Percentiles rank a stretch among this genome's conserved stretches.
Conservation (phyloP, 2,113 vertebrate species). For the Tetrax tetrax region DNA sequence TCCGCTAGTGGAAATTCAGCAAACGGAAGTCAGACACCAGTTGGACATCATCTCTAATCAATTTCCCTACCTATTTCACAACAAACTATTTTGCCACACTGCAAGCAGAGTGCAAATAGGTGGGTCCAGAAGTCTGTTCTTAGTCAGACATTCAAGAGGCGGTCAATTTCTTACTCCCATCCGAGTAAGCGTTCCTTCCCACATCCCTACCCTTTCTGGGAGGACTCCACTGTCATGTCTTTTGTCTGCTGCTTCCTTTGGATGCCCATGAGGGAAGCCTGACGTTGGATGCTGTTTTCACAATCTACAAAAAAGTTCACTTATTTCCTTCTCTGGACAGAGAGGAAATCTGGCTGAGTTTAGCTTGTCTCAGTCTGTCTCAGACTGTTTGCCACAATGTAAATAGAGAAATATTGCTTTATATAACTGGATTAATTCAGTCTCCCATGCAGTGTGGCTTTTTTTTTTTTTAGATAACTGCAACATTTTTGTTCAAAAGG, state of each 20-base stretch:
- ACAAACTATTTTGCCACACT: not conserved
- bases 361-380: not conserved
- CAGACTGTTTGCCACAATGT: not conserved
- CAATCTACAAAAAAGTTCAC: not conserved
- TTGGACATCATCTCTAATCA: not conserved
- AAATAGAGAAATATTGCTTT: not conserved
- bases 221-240: not conserved
- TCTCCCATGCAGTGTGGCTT: not conserved
- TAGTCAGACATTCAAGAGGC: not conserved
- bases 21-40: not conserved
- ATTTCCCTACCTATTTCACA: not conserved
- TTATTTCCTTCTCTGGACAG: not conserved
- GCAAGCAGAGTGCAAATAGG: not conserved
- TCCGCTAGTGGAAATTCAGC: not conserved
- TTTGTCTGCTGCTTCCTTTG: not conserved
- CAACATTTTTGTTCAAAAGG: not conserved
- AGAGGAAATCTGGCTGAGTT: not conserved
- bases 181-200: not conserved
- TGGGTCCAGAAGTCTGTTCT: not conserved
- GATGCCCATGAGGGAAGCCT: not conserved
- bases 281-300: not conserved
- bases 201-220: not conserved
- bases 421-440: not conserved
- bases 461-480: not conserved
- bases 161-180: not conserved